Base-by-base conservation (phyloP, 1,140 invertebrate species). In the Pseudomyrmex concolor region DNA sequence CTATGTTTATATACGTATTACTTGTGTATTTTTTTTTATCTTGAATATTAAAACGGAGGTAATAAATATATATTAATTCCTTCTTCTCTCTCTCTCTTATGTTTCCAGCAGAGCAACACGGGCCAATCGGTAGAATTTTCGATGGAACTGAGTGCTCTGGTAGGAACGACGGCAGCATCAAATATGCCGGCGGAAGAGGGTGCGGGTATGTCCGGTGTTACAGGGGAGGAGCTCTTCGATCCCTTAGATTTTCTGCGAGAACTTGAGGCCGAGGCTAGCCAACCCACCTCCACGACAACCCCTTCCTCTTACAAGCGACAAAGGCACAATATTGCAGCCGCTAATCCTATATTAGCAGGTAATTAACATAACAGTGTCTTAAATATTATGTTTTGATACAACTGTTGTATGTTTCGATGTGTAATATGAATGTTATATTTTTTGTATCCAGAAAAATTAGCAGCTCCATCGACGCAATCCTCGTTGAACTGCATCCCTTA, bases 321-420 rank as follows among this genome's bases (percentile, higher is more conserved):
- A 88, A 97, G 97, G 94, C 96, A 96, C 90, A 97, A 97, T 76
- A 97, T 98, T 67, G 97, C 97, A 1, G 97, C 97, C 0, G 96
- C 96, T 15, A 98, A 98, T 93, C 97, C 97, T 50, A 94, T 98
- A 59, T 94, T 98, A 83, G 97, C 97, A 91, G 95, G 95, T 96
- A 91, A 91, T 91, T 92, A 12, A 15, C 5, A 34, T 0, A 34
- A 34, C 34, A 34, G 5, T 34, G 34, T 5, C 0, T 34, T 34
- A 34, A 4, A 7, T 34, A 7, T 34, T 34, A 5, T 7, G 34
- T 34, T 34, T 34, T 7, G 34, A 7, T 34, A 25, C 25, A 25
- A 25, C 25, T 25, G 34, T 34, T 34, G 4, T 34, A 34, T 1
- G 34, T 34, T 34, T 34, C 5, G 34, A 1, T 34, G 5, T 34